phyloP scores from a whole-genome alignment of 2,888 invertebrate species.

The Meandrusa payeni region DNA sequence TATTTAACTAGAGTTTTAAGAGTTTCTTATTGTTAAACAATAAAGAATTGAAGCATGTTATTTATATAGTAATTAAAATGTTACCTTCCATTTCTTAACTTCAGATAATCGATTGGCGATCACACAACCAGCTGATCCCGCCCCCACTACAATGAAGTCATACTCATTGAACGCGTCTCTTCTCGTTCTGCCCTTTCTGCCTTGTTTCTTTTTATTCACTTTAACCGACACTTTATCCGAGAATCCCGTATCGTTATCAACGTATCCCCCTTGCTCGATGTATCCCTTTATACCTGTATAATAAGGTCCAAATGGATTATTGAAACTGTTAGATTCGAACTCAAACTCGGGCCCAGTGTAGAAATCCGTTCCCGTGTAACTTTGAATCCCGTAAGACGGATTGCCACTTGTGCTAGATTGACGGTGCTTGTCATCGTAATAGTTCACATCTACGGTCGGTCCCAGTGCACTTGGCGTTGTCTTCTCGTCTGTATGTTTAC shows the following conservation, averaged over 20 bases:
- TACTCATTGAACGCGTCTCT: slow-evolving; percentile 57
- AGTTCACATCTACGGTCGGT: slow-evolving; percentile 3
- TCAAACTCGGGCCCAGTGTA: slow-evolving; percentile 39
- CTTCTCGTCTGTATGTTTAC: background rate
- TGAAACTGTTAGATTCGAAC: slow-evolving; percentile 34
- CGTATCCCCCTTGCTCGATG: slow-evolving; percentile 32
- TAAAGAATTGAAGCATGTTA: too few relatives aligned
- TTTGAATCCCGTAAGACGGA: too few relatives aligned
- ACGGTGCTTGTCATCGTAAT: slow-evolving; percentile 35
- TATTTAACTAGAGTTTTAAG: too few relatives aligned
- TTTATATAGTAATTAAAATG: background rate
- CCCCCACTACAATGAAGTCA: slow-evolving; percentile 84
- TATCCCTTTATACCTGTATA: slow-evolving; percentile 16
- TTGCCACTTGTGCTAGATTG: too few relatives aligned
- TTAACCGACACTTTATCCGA: slow-evolving; percentile 37
- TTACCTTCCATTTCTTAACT: slow-evolving; percentile 81
- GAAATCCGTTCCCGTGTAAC: slow-evolving; percentile 40
- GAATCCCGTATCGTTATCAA: slow-evolving; percentile 44
- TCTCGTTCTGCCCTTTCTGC: slow-evolving; percentile 39
- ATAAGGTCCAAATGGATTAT: slow-evolving; percentile 30
- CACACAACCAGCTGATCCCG: slow-evolving; percentile 85
- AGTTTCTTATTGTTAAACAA: too few relatives aligned
- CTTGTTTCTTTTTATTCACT: slow-evolving; percentile 32
- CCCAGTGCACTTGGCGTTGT: background rate
- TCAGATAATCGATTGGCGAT: slow-evolving; percentile 83